A percentile compares a stretch with the other conserved stretches of the same genome.
phyloP scores from a whole-genome alignment of 2,113 vertebrate species.

The Strigops habroptila region DNA sequence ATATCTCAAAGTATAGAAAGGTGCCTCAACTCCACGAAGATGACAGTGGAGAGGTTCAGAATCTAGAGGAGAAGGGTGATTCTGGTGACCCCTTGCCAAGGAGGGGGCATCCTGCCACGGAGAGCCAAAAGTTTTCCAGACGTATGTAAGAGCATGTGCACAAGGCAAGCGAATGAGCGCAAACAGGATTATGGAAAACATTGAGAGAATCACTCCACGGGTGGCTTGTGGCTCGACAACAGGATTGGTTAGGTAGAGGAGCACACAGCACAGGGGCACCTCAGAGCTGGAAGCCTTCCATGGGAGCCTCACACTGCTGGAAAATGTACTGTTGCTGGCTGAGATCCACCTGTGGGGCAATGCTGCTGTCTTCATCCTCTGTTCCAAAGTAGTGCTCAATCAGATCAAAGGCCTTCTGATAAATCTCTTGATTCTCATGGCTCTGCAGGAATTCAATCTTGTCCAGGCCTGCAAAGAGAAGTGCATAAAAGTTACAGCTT shows the following conservation, averaged over 20 bases:
- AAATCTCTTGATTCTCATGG: constrained; percentile 98
- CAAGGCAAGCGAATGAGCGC: constrained; percentile 82
- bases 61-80: constrained; percentile 66
- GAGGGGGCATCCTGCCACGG: constrained; percentile 70
- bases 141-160: constrained; percentile 79
- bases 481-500: neutral
- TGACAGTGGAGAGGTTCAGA: constrained; percentile 68
- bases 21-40: constrained; percentile 61
- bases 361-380: constrained; percentile 92
- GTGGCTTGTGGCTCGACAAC: constrained; percentile 75
- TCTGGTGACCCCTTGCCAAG: constrained; percentile 70
- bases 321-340: constrained; percentile 98
- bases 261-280: constrained; percentile 47
- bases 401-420: constrained; percentile 97
- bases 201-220: constrained; percentile 76
- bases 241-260: constrained; percentile 69
- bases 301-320: constrained; percentile 95
- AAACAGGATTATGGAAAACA: constrained; percentile 80
- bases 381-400: constrained; percentile 97
- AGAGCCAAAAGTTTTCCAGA: constrained; percentile 81
- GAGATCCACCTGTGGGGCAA: constrained; percentile 93
- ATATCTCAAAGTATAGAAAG: constrained; percentile 63
- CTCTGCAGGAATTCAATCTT: constrained; percentile 97
- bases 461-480: constrained; percentile 84
- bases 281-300: constrained; percentile 99